Percentiles rank a stretch among this genome's conserved stretches.
Evolutionary conservation across 2,888 invertebrate species (phyloP).

Genomic region (Aspidapion aeneum): DNA sequence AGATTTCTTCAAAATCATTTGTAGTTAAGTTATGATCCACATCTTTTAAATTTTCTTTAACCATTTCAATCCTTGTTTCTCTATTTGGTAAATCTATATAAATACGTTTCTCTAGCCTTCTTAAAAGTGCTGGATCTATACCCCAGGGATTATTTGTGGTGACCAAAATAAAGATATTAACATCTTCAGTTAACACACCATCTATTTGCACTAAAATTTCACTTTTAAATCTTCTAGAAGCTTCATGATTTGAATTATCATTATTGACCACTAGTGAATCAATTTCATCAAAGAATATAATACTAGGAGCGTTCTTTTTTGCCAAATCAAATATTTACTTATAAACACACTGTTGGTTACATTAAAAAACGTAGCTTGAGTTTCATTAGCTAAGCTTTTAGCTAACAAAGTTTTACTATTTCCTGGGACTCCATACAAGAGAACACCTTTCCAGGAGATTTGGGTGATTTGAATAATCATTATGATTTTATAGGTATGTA

Average conservation of each 20-base stretch:
- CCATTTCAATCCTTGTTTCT: constrained; percentile 64
- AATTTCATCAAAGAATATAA: constrained; percentile 91
- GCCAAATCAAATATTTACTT: constrained; percentile 93
- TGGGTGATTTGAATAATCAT: no score
- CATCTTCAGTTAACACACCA: constrained; percentile 60
- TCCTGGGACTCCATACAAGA: constrained; percentile 67
- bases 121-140: constrained; percentile 81
- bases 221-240: constrained; percentile 82
- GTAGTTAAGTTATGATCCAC: constrained; percentile 31
- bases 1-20: constrained; percentile 48
- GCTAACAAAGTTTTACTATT: constrained; percentile 90
- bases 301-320: constrained; percentile 71
- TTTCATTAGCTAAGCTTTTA: constrained; percentile 82
- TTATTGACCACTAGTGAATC: constrained; percentile 73
- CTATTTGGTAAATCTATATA: constrained; percentile 72
- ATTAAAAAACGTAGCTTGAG: constrained; percentile 80
- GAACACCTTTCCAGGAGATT: constrained; percentile 77
- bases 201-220: constrained; percentile 87
- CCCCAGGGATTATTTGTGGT: constrained; percentile 95
- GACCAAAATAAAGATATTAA: constrained; percentile 75
- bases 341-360: constrained; percentile 81
- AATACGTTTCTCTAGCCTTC: constrained; percentile 85
- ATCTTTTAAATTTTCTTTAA: constrained; percentile 58
- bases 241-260: constrained; percentile 75
- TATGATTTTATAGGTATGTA: no score